Conservation (phyloP, 2,888 invertebrate genomes). For the Hoplodrina ambigua region DNA sequence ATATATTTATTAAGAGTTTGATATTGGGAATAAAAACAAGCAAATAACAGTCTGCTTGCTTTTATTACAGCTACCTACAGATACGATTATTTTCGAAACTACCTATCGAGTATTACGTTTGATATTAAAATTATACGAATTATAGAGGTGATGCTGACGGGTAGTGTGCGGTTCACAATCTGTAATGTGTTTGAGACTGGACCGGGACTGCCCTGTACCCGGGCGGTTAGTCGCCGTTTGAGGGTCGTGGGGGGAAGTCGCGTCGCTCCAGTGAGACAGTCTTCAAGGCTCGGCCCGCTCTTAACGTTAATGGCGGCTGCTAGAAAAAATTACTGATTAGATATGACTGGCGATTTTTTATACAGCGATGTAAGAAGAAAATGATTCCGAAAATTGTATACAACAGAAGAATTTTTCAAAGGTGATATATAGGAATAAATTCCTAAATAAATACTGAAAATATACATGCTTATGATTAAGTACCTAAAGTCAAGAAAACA, state of each 20-base stretch:
- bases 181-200: conserved; percentile 69
- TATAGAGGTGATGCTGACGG: conserved; percentile 55
- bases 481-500: conserved; percentile 16
- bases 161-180: conserved; percentile 71
- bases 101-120: conserved; percentile 62
- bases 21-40: conserved; percentile 79
- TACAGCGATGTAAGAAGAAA: conserved; percentile 25
- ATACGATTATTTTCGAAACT: conserved; percentile 49
- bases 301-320: conserved; percentile 88
- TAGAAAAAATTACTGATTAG: conserved; percentile 60
- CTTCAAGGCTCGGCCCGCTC: conserved; percentile 81
- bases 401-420: conserved; percentile 6
- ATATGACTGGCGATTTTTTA: conserved; percentile 2
- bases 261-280: conserved; percentile 73
- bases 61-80: conserved; percentile 70
- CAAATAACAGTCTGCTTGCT: conserved; percentile 78
- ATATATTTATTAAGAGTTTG: conserved; percentile 76
- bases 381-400: conserved; percentile 44
- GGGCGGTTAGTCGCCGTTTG: conserved; percentile 37
- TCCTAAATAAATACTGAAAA: conserved; percentile 27
- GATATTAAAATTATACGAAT: conserved; percentile 51
- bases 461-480: conserved; percentile 52
- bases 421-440: conserved; percentile 26
- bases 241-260: conserved; percentile 55
- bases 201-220: conserved; percentile 56